Conservation (phyloP, 2,888 invertebrate genomes). For the Brachypterus glaber region DNA sequence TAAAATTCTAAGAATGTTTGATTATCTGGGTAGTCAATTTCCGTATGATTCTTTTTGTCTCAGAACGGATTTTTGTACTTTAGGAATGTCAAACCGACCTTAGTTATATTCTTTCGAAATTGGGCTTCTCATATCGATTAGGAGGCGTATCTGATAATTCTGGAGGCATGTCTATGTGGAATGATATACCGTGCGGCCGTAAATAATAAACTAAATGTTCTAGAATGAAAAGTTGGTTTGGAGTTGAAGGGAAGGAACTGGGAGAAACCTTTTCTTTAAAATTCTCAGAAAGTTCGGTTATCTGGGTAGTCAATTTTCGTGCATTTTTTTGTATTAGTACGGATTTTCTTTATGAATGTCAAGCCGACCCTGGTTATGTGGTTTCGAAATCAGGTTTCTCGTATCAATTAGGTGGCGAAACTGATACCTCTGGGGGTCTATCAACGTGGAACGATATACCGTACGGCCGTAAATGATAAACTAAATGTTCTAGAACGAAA, state of each 20-base stretch:
- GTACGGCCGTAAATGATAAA: slow-evolving; percentile 85
- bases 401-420: slow-evolving; percentile 14
- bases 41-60: too few relatives aligned
- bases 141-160: slow-evolving; percentile 20
- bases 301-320: too few relatives aligned
- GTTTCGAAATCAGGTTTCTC: slow-evolving; percentile 5
- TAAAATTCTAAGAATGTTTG: too few relatives aligned
- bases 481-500: slow-evolving; percentile 89
- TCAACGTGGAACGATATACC: slow-evolving; percentile 51
- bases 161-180: slow-evolving; percentile 41
- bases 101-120: background rate
- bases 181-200: slow-evolving; percentile 64
- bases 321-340: too few relatives aligned
- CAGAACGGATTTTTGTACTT: too few relatives aligned
- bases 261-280: too few relatives aligned
- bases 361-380: too few relatives aligned
- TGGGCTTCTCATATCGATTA: slow-evolving; percentile 10
- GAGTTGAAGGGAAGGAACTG: too few relatives aligned
- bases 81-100: too few relatives aligned
- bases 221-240: slow-evolving; percentile 85
- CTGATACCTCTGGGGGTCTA: slow-evolving; percentile 33
- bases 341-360: too few relatives aligned
- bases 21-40: too few relatives aligned
- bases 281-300: too few relatives aligned
- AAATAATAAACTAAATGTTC: slow-evolving; percentile 94